Conservation (phyloP, 2,113 vertebrate species). For the Pollimyrus isidori region DNA sequence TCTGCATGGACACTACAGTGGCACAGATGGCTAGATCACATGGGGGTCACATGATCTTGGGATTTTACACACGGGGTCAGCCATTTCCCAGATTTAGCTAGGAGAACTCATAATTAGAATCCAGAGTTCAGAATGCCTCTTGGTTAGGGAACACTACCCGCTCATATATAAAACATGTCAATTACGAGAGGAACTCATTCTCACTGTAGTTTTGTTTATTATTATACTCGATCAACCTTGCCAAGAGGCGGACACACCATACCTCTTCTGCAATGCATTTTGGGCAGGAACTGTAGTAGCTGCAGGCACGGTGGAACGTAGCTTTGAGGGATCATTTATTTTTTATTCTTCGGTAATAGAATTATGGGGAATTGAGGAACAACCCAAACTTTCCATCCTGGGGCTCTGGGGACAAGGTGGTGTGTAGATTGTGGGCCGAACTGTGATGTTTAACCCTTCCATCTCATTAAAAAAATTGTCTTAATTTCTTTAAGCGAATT, state of each 20-base stretch:
- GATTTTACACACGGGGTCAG: neutral
- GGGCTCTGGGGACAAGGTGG: conserved; percentile 11
- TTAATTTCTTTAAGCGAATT: neutral
- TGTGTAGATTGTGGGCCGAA: neutral
- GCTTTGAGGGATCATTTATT: conserved; percentile 28
- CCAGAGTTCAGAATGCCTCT: conserved; percentile 1
- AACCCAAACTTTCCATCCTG: conserved; percentile 13
- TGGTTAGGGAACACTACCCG: conserved; percentile 8
- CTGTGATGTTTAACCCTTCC: conserved; percentile 4
- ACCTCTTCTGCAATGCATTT: conserved; percentile 17
- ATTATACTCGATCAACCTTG: conserved; percentile 22
- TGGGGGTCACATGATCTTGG: neutral
- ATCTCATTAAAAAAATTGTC: neutral
- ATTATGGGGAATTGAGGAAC: conserved; percentile 25
- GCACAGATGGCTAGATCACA: neutral
- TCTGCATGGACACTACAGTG: neutral
- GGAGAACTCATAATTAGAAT: neutral
- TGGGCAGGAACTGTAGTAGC: conserved; percentile 19
- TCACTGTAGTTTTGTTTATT: conserved; percentile 18
- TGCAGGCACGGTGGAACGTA: conserved; percentile 17
- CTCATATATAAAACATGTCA: conserved; percentile 16
- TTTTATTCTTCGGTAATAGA: conserved; percentile 28
- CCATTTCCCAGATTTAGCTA: neutral
- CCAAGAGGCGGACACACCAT: neutral
- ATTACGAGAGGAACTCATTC: conserved; percentile 5